A percentile compares a stretch with the other conserved stretches of the same genome.
These are phyloP conservation scores for Myotis planiceps DNA, from an alignment of 2,797 vertebrate species.

Conservation along the genomic window DNA sequence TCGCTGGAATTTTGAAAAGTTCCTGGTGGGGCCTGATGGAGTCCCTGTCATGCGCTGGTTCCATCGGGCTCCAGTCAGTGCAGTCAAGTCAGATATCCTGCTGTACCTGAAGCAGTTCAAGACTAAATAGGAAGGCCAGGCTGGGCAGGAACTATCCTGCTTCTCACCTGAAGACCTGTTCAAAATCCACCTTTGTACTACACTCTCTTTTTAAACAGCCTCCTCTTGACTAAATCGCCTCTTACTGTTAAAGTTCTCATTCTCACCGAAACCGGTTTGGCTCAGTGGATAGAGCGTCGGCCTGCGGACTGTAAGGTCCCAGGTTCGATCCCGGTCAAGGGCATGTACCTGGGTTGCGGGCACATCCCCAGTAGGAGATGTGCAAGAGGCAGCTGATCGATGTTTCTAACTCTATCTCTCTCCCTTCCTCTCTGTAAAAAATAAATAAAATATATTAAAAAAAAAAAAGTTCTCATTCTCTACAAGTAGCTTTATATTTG, in stretches of 20 bases:
- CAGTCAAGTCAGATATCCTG: constrained; percentile 87
- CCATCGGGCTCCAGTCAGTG: constrained; percentile 85
- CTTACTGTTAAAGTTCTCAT: background rate
- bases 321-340: no score
- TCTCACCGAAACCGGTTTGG: no score
- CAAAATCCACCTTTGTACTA: background rate
- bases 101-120: constrained; percentile 81
- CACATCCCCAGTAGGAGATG: no score
- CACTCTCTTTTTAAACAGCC: background rate
- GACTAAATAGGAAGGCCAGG: background rate
- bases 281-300: no score
- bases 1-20: constrained; percentile 99
- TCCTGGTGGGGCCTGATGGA: constrained; percentile 92
- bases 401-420: no score
- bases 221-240: background rate
- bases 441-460: no score
- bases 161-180: background rate
- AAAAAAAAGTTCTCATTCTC: background rate
- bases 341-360: no score
- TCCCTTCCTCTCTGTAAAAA: no score
- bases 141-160: background rate
- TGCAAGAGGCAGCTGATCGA: no score
- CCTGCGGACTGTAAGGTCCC: no score
- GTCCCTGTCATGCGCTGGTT: constrained; percentile 93
- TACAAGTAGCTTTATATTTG: background rate